Conservation (phyloP, 2,113 vertebrate genomes). For the Saguinus midas region DNA sequence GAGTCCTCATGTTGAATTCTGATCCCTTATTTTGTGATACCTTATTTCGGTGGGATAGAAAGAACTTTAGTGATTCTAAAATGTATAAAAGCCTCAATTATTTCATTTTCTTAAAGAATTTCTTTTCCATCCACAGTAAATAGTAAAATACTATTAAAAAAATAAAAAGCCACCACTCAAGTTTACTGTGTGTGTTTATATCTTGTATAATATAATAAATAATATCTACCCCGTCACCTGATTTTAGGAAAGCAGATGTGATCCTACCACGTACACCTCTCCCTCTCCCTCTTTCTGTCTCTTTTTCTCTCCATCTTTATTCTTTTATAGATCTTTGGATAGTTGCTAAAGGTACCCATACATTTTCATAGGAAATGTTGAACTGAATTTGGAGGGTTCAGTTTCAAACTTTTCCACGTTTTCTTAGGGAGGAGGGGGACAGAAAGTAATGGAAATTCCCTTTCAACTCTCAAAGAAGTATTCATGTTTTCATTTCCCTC, state of each 20-base stretch:
- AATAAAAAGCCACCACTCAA: not conserved
- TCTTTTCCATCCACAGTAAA: not conserved
- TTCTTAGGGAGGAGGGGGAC: not conserved
- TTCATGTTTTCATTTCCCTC: not conserved
- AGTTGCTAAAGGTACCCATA: not conserved
- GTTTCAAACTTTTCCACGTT: not conserved
- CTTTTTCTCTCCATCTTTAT: not conserved
- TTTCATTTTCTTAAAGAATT: conserved; percentile 18
- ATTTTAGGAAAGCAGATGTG: not conserved
- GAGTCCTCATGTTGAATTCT: not conserved
- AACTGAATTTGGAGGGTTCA: not conserved
- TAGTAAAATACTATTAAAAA: not conserved
- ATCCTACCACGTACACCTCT: not conserved
- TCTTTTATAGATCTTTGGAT: not conserved
- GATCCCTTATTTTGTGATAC: not conserved
- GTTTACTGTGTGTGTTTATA: not conserved
- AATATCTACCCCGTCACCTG: not conserved
- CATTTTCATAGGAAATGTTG: not conserved
- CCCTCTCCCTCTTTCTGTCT: not conserved
- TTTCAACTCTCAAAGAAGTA: not conserved
- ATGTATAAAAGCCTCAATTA: not conserved
- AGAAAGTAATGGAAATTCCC: not conserved
- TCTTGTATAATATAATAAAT: not conserved
- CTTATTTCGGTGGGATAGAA: not conserved
- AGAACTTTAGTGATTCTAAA: not conserved